Conservation (phyloP, 2,888 invertebrate genomes). For the Strigamia transsilvanica region DNA sequence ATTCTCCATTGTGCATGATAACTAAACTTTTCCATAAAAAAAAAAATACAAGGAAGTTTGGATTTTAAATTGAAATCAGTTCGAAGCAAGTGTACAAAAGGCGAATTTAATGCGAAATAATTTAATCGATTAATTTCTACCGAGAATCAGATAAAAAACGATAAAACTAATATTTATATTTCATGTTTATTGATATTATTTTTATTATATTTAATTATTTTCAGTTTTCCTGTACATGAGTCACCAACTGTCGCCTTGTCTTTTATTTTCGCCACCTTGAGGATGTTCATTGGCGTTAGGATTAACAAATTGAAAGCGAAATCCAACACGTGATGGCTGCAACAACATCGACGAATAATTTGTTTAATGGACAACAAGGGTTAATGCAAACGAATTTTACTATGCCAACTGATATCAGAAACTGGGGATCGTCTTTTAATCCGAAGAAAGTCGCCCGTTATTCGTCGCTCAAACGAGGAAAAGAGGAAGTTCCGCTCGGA, state of each 20-base stretch:
- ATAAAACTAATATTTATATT: neutral
- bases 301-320: neutral
- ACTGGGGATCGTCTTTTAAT: slow-evolving; percentile 49
- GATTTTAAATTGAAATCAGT: neutral
- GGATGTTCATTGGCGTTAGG: neutral
- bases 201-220: neutral
- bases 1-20: slow-evolving; percentile 7
- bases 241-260: neutral
- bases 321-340: neutral
- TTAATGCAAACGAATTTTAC: neutral
- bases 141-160: neutral
- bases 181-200: neutral
- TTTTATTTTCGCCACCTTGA: neutral
- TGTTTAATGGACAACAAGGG: neutral
- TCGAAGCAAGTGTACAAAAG: neutral
- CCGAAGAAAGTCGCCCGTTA: slow-evolving; percentile 73
- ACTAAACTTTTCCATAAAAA: no score
- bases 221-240: neutral
- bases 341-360: neutral
- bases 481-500: slow-evolving; percentile 70
- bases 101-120: neutral
- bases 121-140: neutral
- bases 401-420: neutral
- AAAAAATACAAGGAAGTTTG: neutral
- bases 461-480: slow-evolving; percentile 79